A percentile compares a stretch with the other conserved stretches of the same genome.
Conservation (phyloP, 1,140 invertebrate species). For the Agraylea sexmaculata region DNA sequence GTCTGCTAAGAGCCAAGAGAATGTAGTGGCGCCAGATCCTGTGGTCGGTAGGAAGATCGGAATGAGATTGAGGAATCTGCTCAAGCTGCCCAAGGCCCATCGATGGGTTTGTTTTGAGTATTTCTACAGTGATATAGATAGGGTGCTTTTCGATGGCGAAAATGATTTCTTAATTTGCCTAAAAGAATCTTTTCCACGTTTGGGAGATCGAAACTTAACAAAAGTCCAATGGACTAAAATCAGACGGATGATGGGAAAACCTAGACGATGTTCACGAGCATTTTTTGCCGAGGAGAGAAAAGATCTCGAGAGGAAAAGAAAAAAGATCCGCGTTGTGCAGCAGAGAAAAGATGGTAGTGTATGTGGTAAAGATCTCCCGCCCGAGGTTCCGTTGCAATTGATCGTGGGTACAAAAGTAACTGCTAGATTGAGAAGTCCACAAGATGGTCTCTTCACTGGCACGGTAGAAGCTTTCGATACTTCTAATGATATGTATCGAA, state of each 20-base stretch:
- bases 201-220: slow-evolving; percentile 76
- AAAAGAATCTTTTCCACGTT: slow-evolving; percentile 86
- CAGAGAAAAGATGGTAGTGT: slow-evolving; percentile 84
- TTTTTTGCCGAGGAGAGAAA: slow-evolving; percentile 93
- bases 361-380: slow-evolving; percentile 78
- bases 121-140: slow-evolving; percentile 98
- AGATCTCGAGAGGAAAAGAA: slow-evolving; percentile 80
- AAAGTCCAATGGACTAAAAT: slow-evolving; percentile 94
- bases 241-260: slow-evolving; percentile 92
- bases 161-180: slow-evolving; percentile 95
- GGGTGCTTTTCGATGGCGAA: slow-evolving; percentile 86
- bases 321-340: slow-evolving; percentile 88
- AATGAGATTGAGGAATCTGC: slow-evolving; percentile 81
- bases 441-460: slow-evolving; percentile 94
- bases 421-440: slow-evolving; percentile 77
- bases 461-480: slow-evolving; percentile 96
- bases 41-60: slow-evolving; percentile 82
- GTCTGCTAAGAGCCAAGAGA: slow-evolving; percentile 19
- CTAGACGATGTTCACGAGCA: slow-evolving; percentile 80
- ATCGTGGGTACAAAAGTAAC: slow-evolving; percentile 96
- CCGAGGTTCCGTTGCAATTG: slow-evolving; percentile 90
- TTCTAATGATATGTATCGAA: slow-evolving; percentile 92
- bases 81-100: slow-evolving; percentile 96
- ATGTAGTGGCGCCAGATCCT: slow-evolving; percentile 55
- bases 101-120: slow-evolving; percentile 99